Percentiles rank a stretch among this genome's conserved stretches.
Conservation (phyloP, 2,113 vertebrate species). For the Notarius lentiginosus region DNA sequence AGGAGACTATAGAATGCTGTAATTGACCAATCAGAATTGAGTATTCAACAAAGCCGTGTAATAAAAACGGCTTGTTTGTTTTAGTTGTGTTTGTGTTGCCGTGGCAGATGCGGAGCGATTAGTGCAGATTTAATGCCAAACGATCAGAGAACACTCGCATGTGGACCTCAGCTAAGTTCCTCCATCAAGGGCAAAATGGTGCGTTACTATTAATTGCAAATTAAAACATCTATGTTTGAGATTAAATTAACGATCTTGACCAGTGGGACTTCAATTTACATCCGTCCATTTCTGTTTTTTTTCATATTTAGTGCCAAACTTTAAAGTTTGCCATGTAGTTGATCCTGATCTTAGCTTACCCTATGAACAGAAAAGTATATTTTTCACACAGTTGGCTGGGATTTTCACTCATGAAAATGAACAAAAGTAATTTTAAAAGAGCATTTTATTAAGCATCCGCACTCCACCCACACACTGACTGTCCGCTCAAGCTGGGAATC, state of each 20-base stretch:
- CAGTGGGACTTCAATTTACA: background rate
- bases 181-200: background rate
- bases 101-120: conserved; percentile 17
- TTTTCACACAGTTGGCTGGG: background rate
- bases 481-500: background rate
- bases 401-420: background rate
- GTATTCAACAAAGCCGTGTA: too few relatives aligned
- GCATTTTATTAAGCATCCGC: background rate
- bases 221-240: background rate
- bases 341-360: background rate
- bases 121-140: conserved; percentile 26
- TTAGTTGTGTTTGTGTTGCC: background rate
- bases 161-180: background rate
- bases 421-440: background rate
- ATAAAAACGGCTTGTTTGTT: too few relatives aligned
- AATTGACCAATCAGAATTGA: too few relatives aligned
- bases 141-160: conserved; percentile 12
- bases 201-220: background rate
- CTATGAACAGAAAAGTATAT: background rate
- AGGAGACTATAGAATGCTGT: too few relatives aligned
- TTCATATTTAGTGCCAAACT: background rate
- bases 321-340: background rate
- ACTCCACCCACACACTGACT: background rate
- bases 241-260: background rate
- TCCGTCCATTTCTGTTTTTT: background rate